Base-by-base conservation (phyloP, 1,140 invertebrate genomes). In the Anastatus disparis region DNA sequence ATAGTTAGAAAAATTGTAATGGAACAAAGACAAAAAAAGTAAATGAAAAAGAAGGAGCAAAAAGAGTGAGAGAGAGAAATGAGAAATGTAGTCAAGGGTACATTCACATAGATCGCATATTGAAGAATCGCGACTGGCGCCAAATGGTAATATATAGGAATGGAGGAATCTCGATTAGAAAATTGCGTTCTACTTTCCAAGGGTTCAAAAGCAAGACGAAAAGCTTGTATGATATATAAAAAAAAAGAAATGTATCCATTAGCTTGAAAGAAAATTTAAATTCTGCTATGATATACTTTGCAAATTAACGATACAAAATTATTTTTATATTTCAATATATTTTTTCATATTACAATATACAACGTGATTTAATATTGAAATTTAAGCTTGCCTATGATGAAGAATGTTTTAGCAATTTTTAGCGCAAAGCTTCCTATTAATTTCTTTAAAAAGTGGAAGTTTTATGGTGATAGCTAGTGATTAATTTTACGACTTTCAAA, bases 81-180 rank as follows among this genome's bases (percentile, higher is more conserved):
- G 71, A 74, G 46, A 75, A 76, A 79, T 69, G 69, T 71, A 29
- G 38, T 44, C 22, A 42, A 15, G 38, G 63, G 17, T 61, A 59
- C 52, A 72, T 72, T 63, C 35, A 55, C 52, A 68, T 53, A 48
- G 61, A 71, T 73, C 56, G 61, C 69, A 73, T 73, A 65, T 65
- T 70, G 63, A 40, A 44, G 52, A 46, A 50, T 70, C 24, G 61
- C 22, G 35, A 53, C 15, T 22, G 53, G 35, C 53, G 52, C 58
- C 70, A 71, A 65, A 26, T 59, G 46, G 65, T 53, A 58, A 15
- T 8, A 12, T 38, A 38, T 7, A 12, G 35, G 35, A 12, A 38
- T 38, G 35, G 35, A 12, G 6, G 67, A 70, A 20, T 31, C 44
- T 71, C 52, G 31, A n/a, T 56, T 22, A 31, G 38, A 69, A 55